Base-by-base conservation (phyloP, 35 echinoderm and acorn worm species). In the Ptychodera flava region DNA sequence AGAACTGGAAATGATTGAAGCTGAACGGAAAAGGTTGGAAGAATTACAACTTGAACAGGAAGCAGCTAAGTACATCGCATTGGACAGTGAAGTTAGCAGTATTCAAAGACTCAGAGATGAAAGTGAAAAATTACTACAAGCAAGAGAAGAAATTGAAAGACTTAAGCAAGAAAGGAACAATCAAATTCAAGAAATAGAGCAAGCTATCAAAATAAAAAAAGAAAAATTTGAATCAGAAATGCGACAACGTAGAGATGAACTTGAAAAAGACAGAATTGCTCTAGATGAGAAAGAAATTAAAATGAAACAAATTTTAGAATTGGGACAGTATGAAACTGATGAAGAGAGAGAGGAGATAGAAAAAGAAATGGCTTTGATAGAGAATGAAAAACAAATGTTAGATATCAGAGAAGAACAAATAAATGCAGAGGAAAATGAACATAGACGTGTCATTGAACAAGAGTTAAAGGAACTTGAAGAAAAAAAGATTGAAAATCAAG, bases 381-480 rank as follows among this genome's bases (percentile, higher is more conserved):
- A 80, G 2, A 35, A 86, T 33, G 93, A 91, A 52, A 94, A 86
- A 83, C 81, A 77, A 86, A 88, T 79, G 14, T 83, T 99, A n/a
- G 34, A 83, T 35, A 33, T 81, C 33, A 92, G 91, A 86, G 82
- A 89, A 76, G 84, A 83, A 16, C 77, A 89, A 12, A 83, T 99
- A 10, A 93, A 94, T 29, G 78, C 81, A 27, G 77, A 87, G 31
- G 96, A 99, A 35, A 78, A 92, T 29, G 82, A 94, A 78, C 90
- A 94, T 28, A 92, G 94, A 80, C 92, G 92, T 37, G 34, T 88
- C 85, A 92, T 99, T 36, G 90, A 99, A 36, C 85, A 85, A 28
- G 96, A 99, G 86, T 99, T 99, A 81, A 82, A 90, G 1, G 88
- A 77, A 29, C 79, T 99, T 14, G 96, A 99, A 64, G 45, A 64